Evolutionary conservation across 2,797 vertebrate species (phyloP), one percentile per base, ranked within the genome.

Genomic region (Delichon dasypus): DNA sequence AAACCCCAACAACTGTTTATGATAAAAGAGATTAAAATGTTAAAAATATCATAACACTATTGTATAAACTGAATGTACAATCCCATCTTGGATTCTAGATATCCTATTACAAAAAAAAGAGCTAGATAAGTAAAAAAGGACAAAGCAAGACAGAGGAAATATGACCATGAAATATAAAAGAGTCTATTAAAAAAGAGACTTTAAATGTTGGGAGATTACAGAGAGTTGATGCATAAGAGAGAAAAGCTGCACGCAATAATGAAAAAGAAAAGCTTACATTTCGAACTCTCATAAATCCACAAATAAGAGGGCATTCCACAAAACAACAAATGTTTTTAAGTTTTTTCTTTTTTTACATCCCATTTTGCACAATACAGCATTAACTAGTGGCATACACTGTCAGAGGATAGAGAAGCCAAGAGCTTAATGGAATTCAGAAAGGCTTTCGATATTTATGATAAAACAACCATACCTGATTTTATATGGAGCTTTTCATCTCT

Each of bases 381-480:
- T 91, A 94, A 95, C 66, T 70, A 70, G 51, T 53, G 36, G 57
- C 62, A 91, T 48, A 88, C 61, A 75, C 34, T 89, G 54, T 88
- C 74, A 73, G 54, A 74, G 48, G 70, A 92, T 0, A 88, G 58
- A 87, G 76, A 90, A 93, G 47, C 68, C 90, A 95, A 88, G 32
- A 88, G 66, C 66, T 93, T 93, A 91, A 94, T 45, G 64, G 62
- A 72, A 94, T 89, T 93, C 66, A 81, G 68, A 88, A 81, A 50
- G 16, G 38, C 66, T 93, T 95, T 66, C 88, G 91, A 88, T 60
- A 83, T 88, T 93, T 88, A 92, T 66, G 85, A 92, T 88, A 85
- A 80, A 94, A 93, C 83, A 94, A 94, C 89, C 70, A 88, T 36
- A 94, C 45, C 51, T 81, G 80, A 88, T 86, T 94, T 94, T 94